Conservation (phyloP, 2,113 vertebrate species). For the Proterorhinus semilunaris region DNA sequence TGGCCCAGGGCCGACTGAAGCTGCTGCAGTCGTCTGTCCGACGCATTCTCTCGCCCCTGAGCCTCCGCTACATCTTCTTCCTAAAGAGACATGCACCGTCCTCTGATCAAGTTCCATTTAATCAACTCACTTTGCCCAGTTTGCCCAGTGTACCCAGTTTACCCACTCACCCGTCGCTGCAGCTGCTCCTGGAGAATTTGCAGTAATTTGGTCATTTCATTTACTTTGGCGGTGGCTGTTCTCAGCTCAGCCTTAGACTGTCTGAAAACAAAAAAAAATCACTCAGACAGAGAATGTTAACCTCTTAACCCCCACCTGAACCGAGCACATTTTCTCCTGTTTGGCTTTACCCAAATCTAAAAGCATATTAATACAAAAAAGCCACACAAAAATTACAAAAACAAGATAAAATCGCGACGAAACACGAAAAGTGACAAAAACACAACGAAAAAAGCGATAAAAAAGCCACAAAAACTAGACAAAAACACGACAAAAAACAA, state of each 20-base stretch:
- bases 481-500: too few relatives aligned
- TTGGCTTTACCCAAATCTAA: too few relatives aligned
- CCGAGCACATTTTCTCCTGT: too few relatives aligned
- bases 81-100: constrained; percentile 63
- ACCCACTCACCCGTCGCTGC: constrained; percentile 80
- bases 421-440: too few relatives aligned
- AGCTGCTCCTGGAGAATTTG: constrained; percentile 82
- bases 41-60: constrained; percentile 80
- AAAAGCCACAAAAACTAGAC: too few relatives aligned
- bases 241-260: constrained; percentile 83
- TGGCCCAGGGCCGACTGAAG: constrained; percentile 82
- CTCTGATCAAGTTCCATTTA: constrained; percentile 7
- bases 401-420: too few relatives aligned
- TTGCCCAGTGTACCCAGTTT: background rate
- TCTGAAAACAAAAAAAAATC: constrained; percentile 59
- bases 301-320: too few relatives aligned
- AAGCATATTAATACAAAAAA: too few relatives aligned
- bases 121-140: background rate
- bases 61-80: constrained; percentile 81
- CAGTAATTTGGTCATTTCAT: constrained; percentile 81
- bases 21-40: constrained; percentile 83
- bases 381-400: too few relatives aligned
- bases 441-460: too few relatives aligned
- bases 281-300: too few relatives aligned
- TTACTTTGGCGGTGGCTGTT: constrained; percentile 79